phyloP scores from a whole-genome alignment of 2,888 invertebrate species.

The Amphipyra tragopoginis region DNA sequence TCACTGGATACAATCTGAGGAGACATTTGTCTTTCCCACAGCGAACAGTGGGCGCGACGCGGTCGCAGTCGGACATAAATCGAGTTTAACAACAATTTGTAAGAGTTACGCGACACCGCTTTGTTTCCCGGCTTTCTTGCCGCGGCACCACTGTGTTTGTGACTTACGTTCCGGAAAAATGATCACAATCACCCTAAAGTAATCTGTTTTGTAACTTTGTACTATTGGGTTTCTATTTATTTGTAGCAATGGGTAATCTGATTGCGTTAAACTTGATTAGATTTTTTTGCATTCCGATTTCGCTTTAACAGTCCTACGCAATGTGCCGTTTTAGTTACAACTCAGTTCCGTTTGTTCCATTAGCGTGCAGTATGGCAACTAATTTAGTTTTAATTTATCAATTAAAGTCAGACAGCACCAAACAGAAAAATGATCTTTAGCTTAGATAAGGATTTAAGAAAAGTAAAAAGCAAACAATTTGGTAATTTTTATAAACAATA shows the following conservation, averaged over 20 bases:
- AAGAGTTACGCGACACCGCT: conserved; percentile 55
- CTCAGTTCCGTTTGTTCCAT: too few species aligned
- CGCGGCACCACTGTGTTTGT: conserved; percentile 50
- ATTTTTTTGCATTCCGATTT: conserved; percentile 5
- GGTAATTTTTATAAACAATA: too few species aligned
- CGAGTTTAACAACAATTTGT: conserved; percentile 67
- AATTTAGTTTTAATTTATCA: too few species aligned
- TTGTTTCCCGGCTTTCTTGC: conserved; percentile 43
- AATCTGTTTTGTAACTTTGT: conserved; percentile 31
- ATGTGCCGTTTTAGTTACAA: too few species aligned
- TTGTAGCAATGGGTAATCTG: conserved; percentile 9
- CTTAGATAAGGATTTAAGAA: too few species aligned
- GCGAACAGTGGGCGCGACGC: conserved; percentile 55
- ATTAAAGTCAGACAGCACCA: too few species aligned
- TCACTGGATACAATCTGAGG: conserved; percentile 48
- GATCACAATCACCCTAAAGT: conserved; percentile 31
- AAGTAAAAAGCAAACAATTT: too few species aligned
- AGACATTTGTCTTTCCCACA: conserved; percentile 57
- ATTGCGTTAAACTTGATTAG: conserved; percentile 27
- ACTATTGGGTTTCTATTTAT: conserved; percentile 27
- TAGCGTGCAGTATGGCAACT: too few species aligned
- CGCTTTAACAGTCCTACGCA: not conserved
- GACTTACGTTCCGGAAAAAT: conserved; percentile 55
- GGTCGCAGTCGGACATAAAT: conserved; percentile 62
- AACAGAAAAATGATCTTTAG: too few species aligned